These are phyloP conservation scores for Malacosoma neustria DNA, from an alignment of 2,888 invertebrate species.

Conservation along the genomic window DNA sequence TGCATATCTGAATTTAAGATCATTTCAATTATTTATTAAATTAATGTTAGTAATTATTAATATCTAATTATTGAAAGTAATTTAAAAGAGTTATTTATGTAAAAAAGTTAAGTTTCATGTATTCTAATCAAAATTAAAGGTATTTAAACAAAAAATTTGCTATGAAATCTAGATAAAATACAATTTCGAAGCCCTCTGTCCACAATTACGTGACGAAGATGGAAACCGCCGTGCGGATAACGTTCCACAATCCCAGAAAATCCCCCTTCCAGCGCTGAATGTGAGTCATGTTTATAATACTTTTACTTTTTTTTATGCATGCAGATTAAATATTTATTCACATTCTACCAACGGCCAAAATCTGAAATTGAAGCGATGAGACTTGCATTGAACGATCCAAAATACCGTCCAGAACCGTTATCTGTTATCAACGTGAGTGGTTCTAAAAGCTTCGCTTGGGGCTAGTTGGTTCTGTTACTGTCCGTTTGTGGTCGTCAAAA, in stretches of 20 bases:
- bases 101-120: too few species aligned
- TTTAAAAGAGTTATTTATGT: too few species aligned
- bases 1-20: too few species aligned
- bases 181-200: conserved; percentile 82
- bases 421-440: conserved; percentile 80
- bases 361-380: conserved; percentile 73
- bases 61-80: too few species aligned
- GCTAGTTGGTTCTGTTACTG: neutral
- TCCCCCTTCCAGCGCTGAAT: conserved; percentile 84
- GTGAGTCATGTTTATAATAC: conserved; percentile 67
- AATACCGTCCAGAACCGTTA: conserved; percentile 77
- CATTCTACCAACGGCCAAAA: conserved; percentile 77
- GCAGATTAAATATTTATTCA: conserved; percentile 82
- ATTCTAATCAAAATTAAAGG: too few species aligned
- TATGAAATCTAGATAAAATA: conserved; percentile 80
- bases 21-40: too few species aligned
- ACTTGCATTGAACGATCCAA: conserved; percentile 74
- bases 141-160: too few species aligned
- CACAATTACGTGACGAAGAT: conserved; percentile 77
- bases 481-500: too few species aligned
- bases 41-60: too few species aligned
- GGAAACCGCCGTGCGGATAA: conserved; percentile 75
- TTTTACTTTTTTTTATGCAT: conserved; percentile 33
- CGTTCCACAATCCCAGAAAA: conserved; percentile 70
- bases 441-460: conserved; percentile 10